Percentiles rank a stretch among this genome's conserved stretches.
phyloP scores from a whole-genome alignment of 2,113 vertebrate genomes.

The Atlantisia rogersi region DNA sequence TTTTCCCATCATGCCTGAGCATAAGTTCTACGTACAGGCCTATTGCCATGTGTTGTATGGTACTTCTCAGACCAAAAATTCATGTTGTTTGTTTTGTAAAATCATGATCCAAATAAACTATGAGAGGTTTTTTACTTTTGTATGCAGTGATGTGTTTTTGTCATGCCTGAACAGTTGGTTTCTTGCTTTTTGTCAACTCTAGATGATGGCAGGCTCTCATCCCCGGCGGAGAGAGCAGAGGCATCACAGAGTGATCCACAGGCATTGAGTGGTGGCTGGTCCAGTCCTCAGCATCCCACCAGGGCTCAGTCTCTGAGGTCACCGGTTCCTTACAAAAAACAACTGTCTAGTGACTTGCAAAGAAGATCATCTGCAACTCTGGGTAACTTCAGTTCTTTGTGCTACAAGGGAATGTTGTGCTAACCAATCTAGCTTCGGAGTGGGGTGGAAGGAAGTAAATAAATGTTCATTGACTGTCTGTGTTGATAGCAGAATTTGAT shows the following conservation, averaged over 20 bases:
- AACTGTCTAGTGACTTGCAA: slow-evolving; percentile 80
- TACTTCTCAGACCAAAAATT: slow-evolving; percentile 16
- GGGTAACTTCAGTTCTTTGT: slow-evolving; percentile 75
- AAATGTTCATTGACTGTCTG: not conserved
- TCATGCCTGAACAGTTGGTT: not conserved
- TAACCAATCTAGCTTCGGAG: not conserved
- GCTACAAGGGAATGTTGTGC: not conserved
- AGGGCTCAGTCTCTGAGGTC: slow-evolving; percentile 79
- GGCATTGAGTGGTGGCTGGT: slow-evolving; percentile 79
- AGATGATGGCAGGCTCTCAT: slow-evolving; percentile 82
- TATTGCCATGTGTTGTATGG: not conserved
- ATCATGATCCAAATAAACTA: not conserved
- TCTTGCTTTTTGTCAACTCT: slow-evolving; percentile 42
- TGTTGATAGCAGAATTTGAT: not conserved
- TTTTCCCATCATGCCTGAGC: not conserved
- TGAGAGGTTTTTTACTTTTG: not conserved
- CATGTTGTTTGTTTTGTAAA: not conserved
- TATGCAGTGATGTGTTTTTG: not conserved
- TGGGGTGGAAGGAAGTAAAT: not conserved
- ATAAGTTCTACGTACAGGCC: not conserved
- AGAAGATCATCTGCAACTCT: slow-evolving; percentile 85
- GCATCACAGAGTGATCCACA: slow-evolving; percentile 78
- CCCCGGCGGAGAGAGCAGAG: slow-evolving; percentile 81
- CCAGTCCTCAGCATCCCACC: slow-evolving; percentile 83
- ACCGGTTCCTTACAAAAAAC: slow-evolving; percentile 82